phyloP scores from a whole-genome alignment of 2,888 invertebrate genomes.

The Epinotia nisella region DNA sequence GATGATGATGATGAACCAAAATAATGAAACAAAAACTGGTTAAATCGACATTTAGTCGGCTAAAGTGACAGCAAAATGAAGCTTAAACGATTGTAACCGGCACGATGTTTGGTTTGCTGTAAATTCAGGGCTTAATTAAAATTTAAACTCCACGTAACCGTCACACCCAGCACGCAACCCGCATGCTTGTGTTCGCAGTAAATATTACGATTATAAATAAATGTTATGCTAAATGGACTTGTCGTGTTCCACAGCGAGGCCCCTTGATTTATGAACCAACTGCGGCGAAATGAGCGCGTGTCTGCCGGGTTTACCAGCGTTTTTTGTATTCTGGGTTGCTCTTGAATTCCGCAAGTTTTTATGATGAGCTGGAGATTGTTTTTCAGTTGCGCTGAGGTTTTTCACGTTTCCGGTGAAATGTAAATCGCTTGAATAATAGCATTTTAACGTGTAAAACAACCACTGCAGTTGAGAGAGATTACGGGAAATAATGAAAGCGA shows the following conservation, averaged over 20 bases:
- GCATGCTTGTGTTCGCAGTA: slow-evolving; percentile 23
- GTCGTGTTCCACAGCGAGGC: slow-evolving; percentile 37
- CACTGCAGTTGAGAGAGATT: no score
- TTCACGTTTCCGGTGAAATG: slow-evolving; percentile 4
- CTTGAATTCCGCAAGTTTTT: slow-evolving; percentile 16
- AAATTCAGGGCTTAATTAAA: slow-evolving; percentile 3
- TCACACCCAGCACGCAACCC: slow-evolving; percentile 10
- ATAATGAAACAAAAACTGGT: neutral
- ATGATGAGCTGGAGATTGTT: slow-evolving; percentile 16
- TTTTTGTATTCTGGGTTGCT: slow-evolving; percentile 30
- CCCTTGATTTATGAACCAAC: slow-evolving; percentile 41
- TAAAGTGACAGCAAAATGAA: neutral
- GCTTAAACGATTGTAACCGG: neutral
- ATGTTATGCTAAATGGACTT: slow-evolving; percentile 43
- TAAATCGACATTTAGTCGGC: neutral
- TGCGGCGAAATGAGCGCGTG: slow-evolving; percentile 37
- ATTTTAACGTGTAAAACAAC: neutral
- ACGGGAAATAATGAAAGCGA: no score
- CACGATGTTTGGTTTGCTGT: neutral
- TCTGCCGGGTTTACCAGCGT: slow-evolving; percentile 35
- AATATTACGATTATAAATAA: slow-evolving; percentile 40
- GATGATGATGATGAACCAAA: no score
- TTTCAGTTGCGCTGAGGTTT: slow-evolving; percentile 12
- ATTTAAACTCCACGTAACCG: neutral
- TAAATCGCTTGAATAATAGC: neutral